phyloP scores from a whole-genome alignment of 2,888 invertebrate species.

The Malthinus seriepunctatus region DNA sequence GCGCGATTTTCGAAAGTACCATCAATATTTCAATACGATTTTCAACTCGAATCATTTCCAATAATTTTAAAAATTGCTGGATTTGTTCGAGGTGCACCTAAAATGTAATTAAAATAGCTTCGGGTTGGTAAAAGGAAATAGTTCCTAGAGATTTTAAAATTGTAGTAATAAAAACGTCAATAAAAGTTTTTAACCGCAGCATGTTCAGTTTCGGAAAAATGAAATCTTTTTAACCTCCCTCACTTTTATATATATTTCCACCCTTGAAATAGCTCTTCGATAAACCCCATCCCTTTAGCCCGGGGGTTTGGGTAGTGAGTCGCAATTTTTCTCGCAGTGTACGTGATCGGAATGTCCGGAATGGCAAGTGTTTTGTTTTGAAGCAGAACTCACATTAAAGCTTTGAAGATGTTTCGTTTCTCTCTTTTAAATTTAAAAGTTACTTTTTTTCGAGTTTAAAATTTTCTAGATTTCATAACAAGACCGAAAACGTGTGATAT shows the following conservation, averaged over 20 bases:
- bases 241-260: constrained; percentile 49
- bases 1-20: too few relatives aligned
- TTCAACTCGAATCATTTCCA: too few relatives aligned
- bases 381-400: constrained; percentile 41
- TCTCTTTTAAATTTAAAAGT: constrained; percentile 26
- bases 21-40: too few relatives aligned
- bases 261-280: constrained; percentile 53
- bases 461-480: neutral
- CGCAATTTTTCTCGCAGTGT: constrained; percentile 57
- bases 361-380: constrained; percentile 50
- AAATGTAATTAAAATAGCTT: too few relatives aligned
- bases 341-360: constrained; percentile 53
- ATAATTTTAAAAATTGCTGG: too few relatives aligned
- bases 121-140: too few relatives aligned
- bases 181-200: constrained; percentile 51
- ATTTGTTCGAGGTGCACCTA: too few relatives aligned
- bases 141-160: constrained; percentile 37
- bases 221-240: constrained; percentile 54
- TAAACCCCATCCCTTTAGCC: constrained; percentile 45
- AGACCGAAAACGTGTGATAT: neutral
- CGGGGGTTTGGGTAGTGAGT: constrained; percentile 51
- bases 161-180: constrained; percentile 50
- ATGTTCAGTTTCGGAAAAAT: constrained; percentile 54
- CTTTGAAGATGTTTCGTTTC: constrained; percentile 30
- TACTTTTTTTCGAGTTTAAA: constrained; percentile 7